Evolutionary conservation across 1,140 invertebrate genomes (phyloP), one percentile per base, ranked within the genome.

Genomic region (Diorhabda elongata): DNA sequence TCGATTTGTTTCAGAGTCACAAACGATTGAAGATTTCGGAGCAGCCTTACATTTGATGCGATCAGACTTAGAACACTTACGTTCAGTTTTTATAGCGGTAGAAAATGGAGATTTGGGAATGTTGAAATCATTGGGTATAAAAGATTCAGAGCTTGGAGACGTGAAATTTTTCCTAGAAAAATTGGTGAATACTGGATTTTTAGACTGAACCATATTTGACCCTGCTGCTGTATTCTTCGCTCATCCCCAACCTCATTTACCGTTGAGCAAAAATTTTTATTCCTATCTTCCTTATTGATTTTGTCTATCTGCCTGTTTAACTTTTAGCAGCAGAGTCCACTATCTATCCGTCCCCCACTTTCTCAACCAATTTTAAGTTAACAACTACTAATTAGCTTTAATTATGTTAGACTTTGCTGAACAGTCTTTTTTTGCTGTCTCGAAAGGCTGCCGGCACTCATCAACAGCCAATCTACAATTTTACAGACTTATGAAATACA

Each of bases 131-230:
- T 85, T 97, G 43, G 95, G 95, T 59, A 96, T 97, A 80, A 96
- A 96, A 82, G 95, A 97, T 81, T 95, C 94, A 0, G 96, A 98
- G 80, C 85, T 97, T 44, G 94, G 95, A n/a, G 96, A 98, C 79
- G 95, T 98, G 42, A 96, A 97, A 80, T 98, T 98, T 85, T 98
- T 98, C 86, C 86, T 97, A 69, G 95, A 98, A 83, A 97, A 97
- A 83, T 87, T 98, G 71, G 93, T 97, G 58, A 96, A 96, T 82
- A 98, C 96, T 69, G 96, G 96, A 71, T 98, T 98, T 84, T 89
- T 98, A 77, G 95, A 97, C 85, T 97, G 91, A 94, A 87, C 86
- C 85, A 85, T 86, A 73, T 62, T 70, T 66, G 78, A 80, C 78
- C 78, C 78, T 80, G 79, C 78, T 80, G 79, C 77, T 77, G 69